Conservation (phyloP, 2,888 invertebrate species). For the Bombylius major region DNA sequence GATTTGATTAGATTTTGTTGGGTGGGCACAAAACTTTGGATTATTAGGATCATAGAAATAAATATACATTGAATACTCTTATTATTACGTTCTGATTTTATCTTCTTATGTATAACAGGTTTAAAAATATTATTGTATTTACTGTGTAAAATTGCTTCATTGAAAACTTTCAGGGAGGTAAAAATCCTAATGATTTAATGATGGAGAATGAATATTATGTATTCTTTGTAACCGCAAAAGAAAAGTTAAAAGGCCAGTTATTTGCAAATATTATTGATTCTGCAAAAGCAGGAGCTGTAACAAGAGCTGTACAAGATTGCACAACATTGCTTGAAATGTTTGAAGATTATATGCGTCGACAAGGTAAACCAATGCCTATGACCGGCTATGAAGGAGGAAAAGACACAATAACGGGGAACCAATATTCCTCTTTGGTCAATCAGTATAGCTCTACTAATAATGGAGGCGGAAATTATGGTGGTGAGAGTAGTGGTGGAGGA, state of each 20-base stretch:
- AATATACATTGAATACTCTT: too few relatives aligned
- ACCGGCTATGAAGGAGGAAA: not conserved
- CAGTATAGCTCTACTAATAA: not conserved
- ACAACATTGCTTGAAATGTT: constrained; percentile 7
- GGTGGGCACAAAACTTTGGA: too few relatives aligned
- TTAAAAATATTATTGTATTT: too few relatives aligned
- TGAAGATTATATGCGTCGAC: constrained; percentile 8
- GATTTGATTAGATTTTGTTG: too few relatives aligned
- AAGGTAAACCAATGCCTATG: not conserved
- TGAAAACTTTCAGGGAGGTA: constrained; percentile 4
- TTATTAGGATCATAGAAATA: too few relatives aligned
- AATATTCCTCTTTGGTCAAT: not conserved
- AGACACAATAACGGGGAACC: not conserved
- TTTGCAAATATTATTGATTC: constrained; percentile 10
- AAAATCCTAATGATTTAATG: constrained; percentile 13
- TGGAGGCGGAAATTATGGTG: too few relatives aligned
- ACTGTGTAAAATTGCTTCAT: too few relatives aligned
- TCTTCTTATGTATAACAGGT: too few relatives aligned
- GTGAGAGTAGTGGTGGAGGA: not conserved
- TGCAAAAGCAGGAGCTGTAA: constrained; percentile 4
- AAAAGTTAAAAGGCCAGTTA: constrained; percentile 13
- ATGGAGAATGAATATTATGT: constrained; percentile 11
- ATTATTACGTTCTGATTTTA: too few relatives aligned
- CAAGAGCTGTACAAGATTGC: constrained; percentile 8
- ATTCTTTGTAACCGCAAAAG: constrained; percentile 12